phyloP scores from a whole-genome alignment of 2,113 vertebrate species.

The Pitta sordida region DNA sequence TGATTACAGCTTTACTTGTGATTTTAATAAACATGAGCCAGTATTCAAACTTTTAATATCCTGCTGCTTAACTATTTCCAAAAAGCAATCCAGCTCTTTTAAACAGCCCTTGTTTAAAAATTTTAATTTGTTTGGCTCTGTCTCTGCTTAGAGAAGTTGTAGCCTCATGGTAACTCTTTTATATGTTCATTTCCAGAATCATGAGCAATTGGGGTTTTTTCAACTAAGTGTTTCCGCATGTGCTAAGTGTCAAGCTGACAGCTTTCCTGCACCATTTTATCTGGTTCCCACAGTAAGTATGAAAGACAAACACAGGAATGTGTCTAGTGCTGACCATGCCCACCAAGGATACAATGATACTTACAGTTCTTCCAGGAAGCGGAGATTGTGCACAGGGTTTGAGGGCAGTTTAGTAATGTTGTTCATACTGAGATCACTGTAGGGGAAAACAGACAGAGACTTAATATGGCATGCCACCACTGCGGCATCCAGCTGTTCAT shows the following conservation, averaged over 20 bases:
- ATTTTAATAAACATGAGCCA: slow-evolving; percentile 81
- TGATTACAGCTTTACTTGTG: slow-evolving; percentile 75
- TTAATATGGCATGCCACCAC: slow-evolving; percentile 55
- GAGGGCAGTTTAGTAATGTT: slow-evolving; percentile 84
- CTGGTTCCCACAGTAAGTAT: slow-evolving; percentile 73
- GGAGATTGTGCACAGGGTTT: slow-evolving; percentile 78
- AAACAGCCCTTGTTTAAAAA: slow-evolving; percentile 75
- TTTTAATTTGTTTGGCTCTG: slow-evolving; percentile 78
- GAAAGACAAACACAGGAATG: slow-evolving; percentile 68
- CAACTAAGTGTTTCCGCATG: slow-evolving; percentile 75
- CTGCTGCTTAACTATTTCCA: slow-evolving; percentile 82
- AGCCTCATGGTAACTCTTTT: slow-evolving; percentile 71
- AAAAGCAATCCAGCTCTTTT: slow-evolving; percentile 73
- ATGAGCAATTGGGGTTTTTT: slow-evolving; percentile 15
- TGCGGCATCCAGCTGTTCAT: slow-evolving; percentile 66
- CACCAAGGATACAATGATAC: slow-evolving; percentile 66
- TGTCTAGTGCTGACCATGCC: slow-evolving; percentile 33
- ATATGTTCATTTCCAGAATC: slow-evolving; percentile 78
- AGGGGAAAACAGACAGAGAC: slow-evolving; percentile 70
- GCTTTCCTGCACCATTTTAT: slow-evolving; percentile 68
- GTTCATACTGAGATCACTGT: slow-evolving; percentile 96
- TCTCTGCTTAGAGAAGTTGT: slow-evolving; percentile 72
- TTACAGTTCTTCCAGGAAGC: slow-evolving; percentile 94
- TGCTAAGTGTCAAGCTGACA: slow-evolving; percentile 71
- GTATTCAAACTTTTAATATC: slow-evolving; percentile 82